These are phyloP conservation scores for Brachyhypopomus occidentalis DNA, from an alignment of 2,113 vertebrate species.

Conservation along the genomic window DNA sequence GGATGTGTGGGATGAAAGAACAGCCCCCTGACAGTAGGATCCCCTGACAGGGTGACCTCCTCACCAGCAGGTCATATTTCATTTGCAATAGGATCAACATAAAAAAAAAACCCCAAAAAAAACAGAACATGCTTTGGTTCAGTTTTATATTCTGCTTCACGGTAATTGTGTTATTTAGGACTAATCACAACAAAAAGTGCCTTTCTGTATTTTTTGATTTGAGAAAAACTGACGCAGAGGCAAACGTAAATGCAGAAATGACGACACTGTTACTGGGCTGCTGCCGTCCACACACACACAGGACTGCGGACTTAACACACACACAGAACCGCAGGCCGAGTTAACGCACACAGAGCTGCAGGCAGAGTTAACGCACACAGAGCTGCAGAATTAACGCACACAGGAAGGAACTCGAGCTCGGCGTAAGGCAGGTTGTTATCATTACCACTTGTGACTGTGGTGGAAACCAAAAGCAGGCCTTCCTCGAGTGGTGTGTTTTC, in stretches of 20 bases:
- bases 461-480: conserved; percentile 57
- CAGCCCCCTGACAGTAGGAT: conserved; percentile 39
- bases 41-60: neutral
- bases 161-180: neutral
- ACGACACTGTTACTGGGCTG: neutral
- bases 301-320: conserved; percentile 48
- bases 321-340: neutral
- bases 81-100: conserved; percentile 16
- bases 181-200: neutral
- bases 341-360: conserved; percentile 60
- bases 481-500: conserved; percentile 63
- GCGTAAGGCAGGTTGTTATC: conserved; percentile 67
- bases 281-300: conserved; percentile 58
- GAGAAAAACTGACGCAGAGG: conserved; percentile 63
- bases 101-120: neutral
- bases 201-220: neutral
- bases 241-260: conserved; percentile 49
- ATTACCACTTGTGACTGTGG: conserved; percentile 66
- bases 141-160: neutral
- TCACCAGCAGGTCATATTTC: conserved; percentile 20
- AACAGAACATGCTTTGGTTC: neutral
- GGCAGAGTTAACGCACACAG: conserved; percentile 49
- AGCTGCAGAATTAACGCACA: conserved; percentile 53
- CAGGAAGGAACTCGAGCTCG: conserved; percentile 73
- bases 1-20: conserved; percentile 47